Evolutionary conservation across 2,888 invertebrate genomes (phyloP).

Genomic region (Pyrrhia umbra): DNA sequence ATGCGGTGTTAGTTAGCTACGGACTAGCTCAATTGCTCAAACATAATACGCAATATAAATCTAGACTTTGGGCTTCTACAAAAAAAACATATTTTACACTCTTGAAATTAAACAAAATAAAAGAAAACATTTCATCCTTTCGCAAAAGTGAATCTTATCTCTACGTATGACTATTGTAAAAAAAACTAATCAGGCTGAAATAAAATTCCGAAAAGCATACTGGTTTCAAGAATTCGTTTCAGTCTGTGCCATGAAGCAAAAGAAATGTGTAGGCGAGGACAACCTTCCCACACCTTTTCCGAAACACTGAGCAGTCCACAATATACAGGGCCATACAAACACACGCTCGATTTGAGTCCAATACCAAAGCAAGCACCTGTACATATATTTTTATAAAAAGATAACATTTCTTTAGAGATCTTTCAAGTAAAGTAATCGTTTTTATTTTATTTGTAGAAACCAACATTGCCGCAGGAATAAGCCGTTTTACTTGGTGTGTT

Average conservation of each 20-base stretch:
- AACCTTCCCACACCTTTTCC: slow-evolving; percentile 46
- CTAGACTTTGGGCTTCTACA: too few relatives aligned
- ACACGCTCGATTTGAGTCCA: slow-evolving; percentile 46
- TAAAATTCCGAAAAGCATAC: slow-evolving; percentile 7
- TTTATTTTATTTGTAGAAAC: slow-evolving; percentile 68
- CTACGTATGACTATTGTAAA: too few relatives aligned
- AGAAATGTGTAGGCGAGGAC: slow-evolving; percentile 28
- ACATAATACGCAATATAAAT: too few relatives aligned
- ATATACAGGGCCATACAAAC: slow-evolving; percentile 38
- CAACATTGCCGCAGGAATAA: slow-evolving; percentile 60
- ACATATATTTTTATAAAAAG: slow-evolving; percentile 28
- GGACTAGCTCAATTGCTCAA: too few relatives aligned
- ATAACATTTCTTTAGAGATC: slow-evolving; percentile 16
- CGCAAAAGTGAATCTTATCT: background rate
- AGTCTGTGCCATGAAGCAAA: slow-evolving; percentile 2
- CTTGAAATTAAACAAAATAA: background rate
- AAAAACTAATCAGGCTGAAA: slow-evolving; percentile 1
- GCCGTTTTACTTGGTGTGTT: slow-evolving; percentile 35
- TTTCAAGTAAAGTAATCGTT: slow-evolving; percentile 34
- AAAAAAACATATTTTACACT: too few relatives aligned
- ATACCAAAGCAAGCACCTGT: slow-evolving; percentile 36
- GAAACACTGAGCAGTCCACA: slow-evolving; percentile 39
- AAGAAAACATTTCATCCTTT: background rate
- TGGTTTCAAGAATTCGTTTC: slow-evolving; percentile 9
- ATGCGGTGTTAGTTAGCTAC: too few relatives aligned